A percentile compares a stretch with the other conserved stretches of the same genome.
These are phyloP conservation scores for Microplitis mediator DNA, from an alignment of 1,140 invertebrate species.

Conservation along the genomic window DNA sequence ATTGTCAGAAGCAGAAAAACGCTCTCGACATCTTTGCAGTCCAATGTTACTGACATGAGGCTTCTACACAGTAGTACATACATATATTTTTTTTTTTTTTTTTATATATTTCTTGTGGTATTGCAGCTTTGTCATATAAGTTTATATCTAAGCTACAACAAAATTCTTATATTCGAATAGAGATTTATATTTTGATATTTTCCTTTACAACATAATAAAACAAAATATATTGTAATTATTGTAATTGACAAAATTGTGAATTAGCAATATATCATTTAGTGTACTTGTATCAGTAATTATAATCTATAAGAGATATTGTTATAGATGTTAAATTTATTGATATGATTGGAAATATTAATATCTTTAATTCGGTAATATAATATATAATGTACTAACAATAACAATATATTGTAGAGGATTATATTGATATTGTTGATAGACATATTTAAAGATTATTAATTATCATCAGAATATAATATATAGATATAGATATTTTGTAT, in stretches of 20 bases:
- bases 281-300: too few relatives aligned
- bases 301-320: too few relatives aligned
- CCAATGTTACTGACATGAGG: neutral
- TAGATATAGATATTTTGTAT: too few relatives aligned
- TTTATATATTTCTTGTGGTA: neutral
- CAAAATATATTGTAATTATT: neutral
- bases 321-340: too few relatives aligned
- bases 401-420: neutral
- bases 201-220: neutral
- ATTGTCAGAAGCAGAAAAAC: conserved; percentile 24
- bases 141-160: neutral
- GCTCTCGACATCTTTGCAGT: conserved; percentile 6
- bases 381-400: neutral
- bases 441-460: neutral
- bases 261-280: too few relatives aligned
- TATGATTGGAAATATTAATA: too few relatives aligned
- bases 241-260: too few relatives aligned
- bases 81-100: neutral
- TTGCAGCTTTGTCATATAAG: neutral
- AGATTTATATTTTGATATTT: neutral
- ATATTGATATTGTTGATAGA: too few relatives aligned
- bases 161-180: neutral
- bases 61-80: too few relatives aligned
- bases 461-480: too few relatives aligned
- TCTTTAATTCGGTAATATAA: too few relatives aligned